Base-by-base conservation (phyloP, 2,888 invertebrate genomes). In the Macrophya alboannulata region DNA sequence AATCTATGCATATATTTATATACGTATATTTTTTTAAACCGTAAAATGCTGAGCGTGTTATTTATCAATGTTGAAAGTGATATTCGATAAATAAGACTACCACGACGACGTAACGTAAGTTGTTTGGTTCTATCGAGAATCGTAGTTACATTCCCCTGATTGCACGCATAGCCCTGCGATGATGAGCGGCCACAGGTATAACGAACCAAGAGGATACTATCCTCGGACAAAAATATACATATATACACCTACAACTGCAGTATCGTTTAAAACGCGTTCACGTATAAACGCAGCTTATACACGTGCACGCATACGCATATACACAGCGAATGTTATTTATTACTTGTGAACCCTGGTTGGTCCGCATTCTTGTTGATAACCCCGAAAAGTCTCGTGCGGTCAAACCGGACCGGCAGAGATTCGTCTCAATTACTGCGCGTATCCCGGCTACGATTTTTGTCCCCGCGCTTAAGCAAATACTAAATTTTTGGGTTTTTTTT, bases 301-400 rank as follows among this genome's bases (percentile, higher is more conserved):
- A 74, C 71, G 51, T 12, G 65, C 25, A 86, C 86, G 84, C 86
- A 89, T 10, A 83, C 86, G 87, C 88, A 89, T 88, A 74, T 88
- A 74, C 17, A 51, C 15, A 89, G 89, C 86, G 51, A 86, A 84
- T 72, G 86, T 89, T 91, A 89, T 90, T 91, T 91, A 89, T 89
- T 88, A 86, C 86, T 89, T 31, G 68, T 68, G 68, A 68, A 68
- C 68, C 37, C 68, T 31, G 31, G 68, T 25, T 68, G 68, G 86
- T 40, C 89, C 88, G 87, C 90, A 90, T 90, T 90, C 90, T 90
- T 89, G 86, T 86, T 68, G 90, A 90, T 90, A 90, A 87, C 87
- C 85, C 87, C 76, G 86, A 87, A 84, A 68, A 84, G 86, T 83
- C 43, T 83, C 81, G 62, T 86, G 86, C 88, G 87, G 85, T 84